Conservation (phyloP, 2,113 vertebrate species). For the Sarotherodon lohbergeri region DNA sequence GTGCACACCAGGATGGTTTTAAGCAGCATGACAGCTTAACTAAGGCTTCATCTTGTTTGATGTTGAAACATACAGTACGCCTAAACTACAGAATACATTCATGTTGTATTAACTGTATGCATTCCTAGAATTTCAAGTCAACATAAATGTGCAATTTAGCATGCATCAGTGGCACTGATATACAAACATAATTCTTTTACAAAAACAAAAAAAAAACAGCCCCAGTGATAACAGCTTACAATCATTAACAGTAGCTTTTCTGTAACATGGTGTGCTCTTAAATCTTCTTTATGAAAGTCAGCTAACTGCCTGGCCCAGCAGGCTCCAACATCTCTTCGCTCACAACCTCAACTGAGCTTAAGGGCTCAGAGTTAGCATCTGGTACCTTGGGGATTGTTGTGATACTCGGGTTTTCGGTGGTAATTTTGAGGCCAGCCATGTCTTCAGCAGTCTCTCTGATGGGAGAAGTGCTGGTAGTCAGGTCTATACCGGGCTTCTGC, state of each 20-base stretch:
- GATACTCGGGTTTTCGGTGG: not conserved
- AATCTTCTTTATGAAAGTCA: not conserved
- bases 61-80: not conserved
- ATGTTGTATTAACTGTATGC: not conserved
- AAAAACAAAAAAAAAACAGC: not conserved
- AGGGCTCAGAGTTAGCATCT: not conserved
- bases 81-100: slow-evolving; percentile 27
- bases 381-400: not conserved
- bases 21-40: not conserved
- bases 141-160: slow-evolving; percentile 41
- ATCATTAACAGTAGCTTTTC: not conserved
- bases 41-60: not conserved
- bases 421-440: not conserved
- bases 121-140: not conserved
- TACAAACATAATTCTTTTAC: not conserved
- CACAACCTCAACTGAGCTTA: not conserved
- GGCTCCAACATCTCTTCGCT: not conserved
- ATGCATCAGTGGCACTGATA: slow-evolving; percentile 22
- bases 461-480: not conserved
- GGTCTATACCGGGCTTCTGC: not conserved
- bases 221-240: slow-evolving; percentile 12
- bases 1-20: slow-evolving; percentile 25
- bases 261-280: not conserved
- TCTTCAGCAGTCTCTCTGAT: not conserved
- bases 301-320: not conserved